A percentile compares a stretch with the other conserved stretches of the same genome.
phyloP scores from a whole-genome alignment of 2,113 vertebrate genomes.

The Natator depressus region DNA sequence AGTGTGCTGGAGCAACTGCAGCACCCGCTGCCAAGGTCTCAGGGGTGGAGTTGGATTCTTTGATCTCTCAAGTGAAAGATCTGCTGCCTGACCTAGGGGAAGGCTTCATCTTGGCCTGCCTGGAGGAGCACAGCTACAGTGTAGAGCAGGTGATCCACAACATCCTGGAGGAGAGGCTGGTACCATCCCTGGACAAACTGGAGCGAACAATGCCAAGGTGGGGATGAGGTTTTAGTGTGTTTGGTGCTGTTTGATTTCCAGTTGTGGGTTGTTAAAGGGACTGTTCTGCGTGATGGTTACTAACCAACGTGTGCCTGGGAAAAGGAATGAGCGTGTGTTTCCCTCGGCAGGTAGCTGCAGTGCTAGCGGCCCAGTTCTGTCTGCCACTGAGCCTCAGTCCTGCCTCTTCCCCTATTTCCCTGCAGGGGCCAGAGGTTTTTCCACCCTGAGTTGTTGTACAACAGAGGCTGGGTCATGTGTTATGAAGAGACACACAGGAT shows the following conservation, averaged over 20 bases:
- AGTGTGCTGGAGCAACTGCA: constrained; percentile 70
- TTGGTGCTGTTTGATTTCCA: neutral
- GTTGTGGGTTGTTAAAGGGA: neutral
- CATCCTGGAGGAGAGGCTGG: constrained; percentile 90
- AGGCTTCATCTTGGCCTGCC: constrained; percentile 93
- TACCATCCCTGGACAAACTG: constrained; percentile 81
- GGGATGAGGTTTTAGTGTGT: neutral
- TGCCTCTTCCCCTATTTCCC: fast-evolving
- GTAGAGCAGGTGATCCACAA: constrained; percentile 94
- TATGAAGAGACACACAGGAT: neutral
- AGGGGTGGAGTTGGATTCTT: constrained; percentile 89
- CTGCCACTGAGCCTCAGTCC: neutral
- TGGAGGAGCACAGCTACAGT: constrained; percentile 87
- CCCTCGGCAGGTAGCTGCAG: neutral
- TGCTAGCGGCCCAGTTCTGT: neutral
- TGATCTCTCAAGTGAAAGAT: constrained; percentile 92
- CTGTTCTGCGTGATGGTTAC: neutral
- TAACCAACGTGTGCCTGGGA: neutral
- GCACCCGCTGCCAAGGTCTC: constrained; percentile 28
- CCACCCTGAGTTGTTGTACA: neutral
- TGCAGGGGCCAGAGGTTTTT: neutral
- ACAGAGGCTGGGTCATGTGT: neutral
- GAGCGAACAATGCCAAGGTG: constrained; percentile 90
- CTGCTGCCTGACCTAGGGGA: constrained; percentile 93
- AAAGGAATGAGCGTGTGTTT: fast-evolving